phyloP scores from a whole-genome alignment of 2,113 vertebrate species.

The Eptesicus fuscus region DNA sequence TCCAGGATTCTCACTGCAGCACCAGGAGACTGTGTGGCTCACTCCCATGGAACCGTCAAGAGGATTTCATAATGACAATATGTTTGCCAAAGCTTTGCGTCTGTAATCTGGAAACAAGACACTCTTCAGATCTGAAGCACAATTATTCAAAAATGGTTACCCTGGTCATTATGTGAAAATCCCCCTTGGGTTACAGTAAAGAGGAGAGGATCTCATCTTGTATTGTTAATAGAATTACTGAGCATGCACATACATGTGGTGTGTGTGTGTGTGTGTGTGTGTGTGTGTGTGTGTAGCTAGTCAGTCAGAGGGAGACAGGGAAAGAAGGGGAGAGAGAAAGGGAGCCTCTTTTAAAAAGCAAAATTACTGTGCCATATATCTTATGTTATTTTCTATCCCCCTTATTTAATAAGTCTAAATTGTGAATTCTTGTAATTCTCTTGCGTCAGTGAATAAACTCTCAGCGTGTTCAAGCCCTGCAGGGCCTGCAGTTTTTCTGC shows the following conservation, averaged over 20 bases:
- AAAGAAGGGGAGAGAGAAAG: neutral
- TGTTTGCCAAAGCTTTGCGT: neutral
- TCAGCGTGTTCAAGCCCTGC: neutral
- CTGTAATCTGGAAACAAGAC: neutral
- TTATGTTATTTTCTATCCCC: conserved; percentile 39
- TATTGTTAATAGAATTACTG: neutral
- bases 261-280: neutral
- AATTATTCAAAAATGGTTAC: conserved; percentile 32
- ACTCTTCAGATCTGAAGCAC: conserved; percentile 30
- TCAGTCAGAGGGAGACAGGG: neutral
- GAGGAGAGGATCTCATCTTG: neutral
- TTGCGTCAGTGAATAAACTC: conserved; percentile 2
- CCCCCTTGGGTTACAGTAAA: neutral
- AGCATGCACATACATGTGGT: neutral
- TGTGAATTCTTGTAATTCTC: conserved; percentile 46
- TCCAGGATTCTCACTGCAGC: neutral
- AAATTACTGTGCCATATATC: conserved; percentile 12
- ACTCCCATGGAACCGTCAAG: neutral
- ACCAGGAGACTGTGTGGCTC: accelerated
- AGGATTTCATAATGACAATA: neutral
- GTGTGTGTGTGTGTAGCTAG: neutral
- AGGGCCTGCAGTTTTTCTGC: neutral
- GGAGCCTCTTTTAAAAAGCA: conserved; percentile 31
- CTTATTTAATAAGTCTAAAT: conserved; percentile 56
- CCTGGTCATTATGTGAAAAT: conserved; percentile 36